These are phyloP conservation scores for Anagyrus pseudococci DNA, from an alignment of 2,888 invertebrate species.

Conservation along the genomic window DNA sequence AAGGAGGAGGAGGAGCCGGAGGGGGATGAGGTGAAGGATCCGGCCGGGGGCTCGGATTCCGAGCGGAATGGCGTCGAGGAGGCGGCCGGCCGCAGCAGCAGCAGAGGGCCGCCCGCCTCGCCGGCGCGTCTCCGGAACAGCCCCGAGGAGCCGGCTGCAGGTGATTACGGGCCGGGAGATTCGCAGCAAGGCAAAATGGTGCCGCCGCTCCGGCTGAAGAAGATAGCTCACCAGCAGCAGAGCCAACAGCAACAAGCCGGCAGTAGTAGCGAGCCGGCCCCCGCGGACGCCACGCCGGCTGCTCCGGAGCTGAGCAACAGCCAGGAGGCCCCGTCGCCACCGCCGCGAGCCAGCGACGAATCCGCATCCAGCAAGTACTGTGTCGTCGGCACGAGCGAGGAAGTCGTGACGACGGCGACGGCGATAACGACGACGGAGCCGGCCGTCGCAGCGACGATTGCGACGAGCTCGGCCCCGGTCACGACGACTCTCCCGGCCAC, in stretches of 20 bases:
- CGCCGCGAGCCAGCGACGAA: no score
- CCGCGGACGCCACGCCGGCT: no score
- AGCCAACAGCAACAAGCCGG: constrained; percentile 32
- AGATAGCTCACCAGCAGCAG: no score
- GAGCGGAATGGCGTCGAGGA: not conserved
- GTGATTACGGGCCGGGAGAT: not conserved
- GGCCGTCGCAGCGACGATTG: not conserved
- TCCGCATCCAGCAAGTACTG: no score
- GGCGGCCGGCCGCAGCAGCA: not conserved
- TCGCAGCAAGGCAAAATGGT: constrained; percentile 44
- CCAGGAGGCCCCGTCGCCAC: no score
- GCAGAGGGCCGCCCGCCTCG: not conserved
- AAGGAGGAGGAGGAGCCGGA: no score
- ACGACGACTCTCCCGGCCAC: no score
- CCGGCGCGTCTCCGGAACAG: not conserved
- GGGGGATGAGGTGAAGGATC: not conserved
- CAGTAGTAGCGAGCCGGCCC: no score
- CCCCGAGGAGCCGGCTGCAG: not conserved
- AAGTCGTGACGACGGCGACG: not conserved
- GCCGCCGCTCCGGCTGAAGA: constrained; percentile 54
- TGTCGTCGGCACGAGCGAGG: not conserved
- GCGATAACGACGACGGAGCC: not conserved
- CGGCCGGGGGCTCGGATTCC: not conserved
- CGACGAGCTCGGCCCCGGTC: no score
- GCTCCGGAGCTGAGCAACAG: no score